Conservation (phyloP, 2,797 vertebrate species). For the Eleutherodactylus coqui region DNA sequence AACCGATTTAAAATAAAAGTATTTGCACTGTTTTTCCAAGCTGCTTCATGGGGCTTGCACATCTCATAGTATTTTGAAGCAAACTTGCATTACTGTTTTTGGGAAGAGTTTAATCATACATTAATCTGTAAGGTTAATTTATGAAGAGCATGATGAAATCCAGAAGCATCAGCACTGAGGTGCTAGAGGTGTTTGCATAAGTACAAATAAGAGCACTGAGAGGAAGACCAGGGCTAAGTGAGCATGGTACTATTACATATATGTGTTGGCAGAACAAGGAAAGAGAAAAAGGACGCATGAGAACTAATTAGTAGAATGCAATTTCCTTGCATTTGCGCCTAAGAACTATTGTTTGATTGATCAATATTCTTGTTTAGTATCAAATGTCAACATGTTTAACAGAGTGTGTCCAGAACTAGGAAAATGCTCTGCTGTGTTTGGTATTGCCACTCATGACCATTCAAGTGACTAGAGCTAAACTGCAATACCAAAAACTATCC, state of each 20-base stretch:
- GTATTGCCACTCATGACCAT: no score
- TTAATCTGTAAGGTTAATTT: not conserved
- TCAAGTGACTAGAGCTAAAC: no score
- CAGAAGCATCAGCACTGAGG: not conserved
- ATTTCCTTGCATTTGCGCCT: conserved; percentile 18
- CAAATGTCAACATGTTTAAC: no score
- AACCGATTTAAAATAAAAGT: no score
- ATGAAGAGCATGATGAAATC: not conserved
- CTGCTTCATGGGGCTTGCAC: not conserved
- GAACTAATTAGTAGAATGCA: not conserved
- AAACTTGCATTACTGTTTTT: not conserved
- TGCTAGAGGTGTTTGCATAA: conserved; percentile 25
- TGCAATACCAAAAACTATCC: no score
- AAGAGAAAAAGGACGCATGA: not conserved
- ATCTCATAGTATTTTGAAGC: no score
- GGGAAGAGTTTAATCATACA: not conserved
- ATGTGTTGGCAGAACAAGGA: conserved; percentile 19
- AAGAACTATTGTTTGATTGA: not conserved
- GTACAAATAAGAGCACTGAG: conserved; percentile 1
- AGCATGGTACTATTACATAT: conserved; percentile 13
- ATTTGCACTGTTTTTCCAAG: no score
- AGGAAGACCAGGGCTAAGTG: conserved; percentile 15
- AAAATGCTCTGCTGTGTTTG: no score
- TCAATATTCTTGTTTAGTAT: not conserved
- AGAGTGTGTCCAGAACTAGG: no score